Conservation (phyloP, 2,888 invertebrate genomes). For the Cosmopolites sordidus region DNA sequence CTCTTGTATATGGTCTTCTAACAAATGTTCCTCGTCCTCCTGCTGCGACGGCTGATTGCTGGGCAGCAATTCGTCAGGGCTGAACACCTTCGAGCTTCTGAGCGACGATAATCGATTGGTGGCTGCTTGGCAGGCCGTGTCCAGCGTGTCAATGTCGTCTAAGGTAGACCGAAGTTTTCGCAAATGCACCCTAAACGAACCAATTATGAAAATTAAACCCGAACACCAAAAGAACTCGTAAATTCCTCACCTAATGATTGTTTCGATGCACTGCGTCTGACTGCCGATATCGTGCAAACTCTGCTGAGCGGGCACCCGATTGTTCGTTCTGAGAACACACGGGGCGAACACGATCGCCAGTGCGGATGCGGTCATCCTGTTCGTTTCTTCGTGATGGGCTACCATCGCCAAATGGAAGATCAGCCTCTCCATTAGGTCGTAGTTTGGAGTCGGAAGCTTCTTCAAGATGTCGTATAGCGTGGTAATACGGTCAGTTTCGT, state of each 20-base stretch:
- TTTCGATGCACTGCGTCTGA: constrained; percentile 86
- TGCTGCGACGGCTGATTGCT: constrained; percentile 37
- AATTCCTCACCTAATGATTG: constrained; percentile 68
- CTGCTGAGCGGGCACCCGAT: constrained; percentile 84
- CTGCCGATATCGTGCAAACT: constrained; percentile 85
- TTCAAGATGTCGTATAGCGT: constrained; percentile 83
- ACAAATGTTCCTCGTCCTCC: constrained; percentile 69
- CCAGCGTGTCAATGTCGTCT: constrained; percentile 86
- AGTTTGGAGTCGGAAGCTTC: constrained; percentile 84
- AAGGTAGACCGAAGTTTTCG: constrained; percentile 78
- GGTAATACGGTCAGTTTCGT: constrained; percentile 75
- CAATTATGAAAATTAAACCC: not conserved
- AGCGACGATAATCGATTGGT: constrained; percentile 73
- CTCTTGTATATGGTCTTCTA: constrained; percentile 75
- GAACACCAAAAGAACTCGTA: too few species aligned
- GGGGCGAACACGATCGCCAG: constrained; percentile 94
- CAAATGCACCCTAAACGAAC: constrained; percentile 65
- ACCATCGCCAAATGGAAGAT: constrained; percentile 91
- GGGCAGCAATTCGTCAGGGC: constrained; percentile 54
- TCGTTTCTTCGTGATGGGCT: constrained; percentile 79
- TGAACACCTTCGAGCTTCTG: constrained; percentile 68
- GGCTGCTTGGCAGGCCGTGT: constrained; percentile 82
- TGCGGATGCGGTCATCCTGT: constrained; percentile 88
- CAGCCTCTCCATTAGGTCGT: constrained; percentile 84
- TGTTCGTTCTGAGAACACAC: constrained; percentile 84